Conservation (phyloP, 2,888 invertebrate genomes). For the Trissoscelio sp. region DNA sequence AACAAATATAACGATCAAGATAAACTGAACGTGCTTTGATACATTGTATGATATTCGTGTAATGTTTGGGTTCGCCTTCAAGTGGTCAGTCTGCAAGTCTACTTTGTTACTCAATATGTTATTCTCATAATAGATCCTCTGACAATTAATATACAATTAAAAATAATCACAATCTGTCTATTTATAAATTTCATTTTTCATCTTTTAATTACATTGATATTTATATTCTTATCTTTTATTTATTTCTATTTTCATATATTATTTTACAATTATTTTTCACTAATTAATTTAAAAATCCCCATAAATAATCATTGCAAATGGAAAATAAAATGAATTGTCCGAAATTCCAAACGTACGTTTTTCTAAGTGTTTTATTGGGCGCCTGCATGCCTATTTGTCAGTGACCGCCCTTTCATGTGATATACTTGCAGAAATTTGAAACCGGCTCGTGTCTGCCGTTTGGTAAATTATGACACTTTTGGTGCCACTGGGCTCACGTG, state of each 20-base stretch:
- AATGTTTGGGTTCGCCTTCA: constrained; percentile 31
- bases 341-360: constrained; percentile 9
- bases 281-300: too few species aligned
- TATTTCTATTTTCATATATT: too few species aligned
- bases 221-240: too few species aligned
- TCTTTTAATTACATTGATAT: too few species aligned
- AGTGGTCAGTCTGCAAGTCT: constrained; percentile 10
- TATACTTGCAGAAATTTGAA: constrained; percentile 58
- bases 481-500: constrained; percentile 38
- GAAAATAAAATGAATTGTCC: background rate
- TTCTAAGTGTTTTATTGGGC: constrained; percentile 48
- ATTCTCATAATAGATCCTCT: too few species aligned
- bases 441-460: constrained; percentile 52
- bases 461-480: constrained; percentile 46
- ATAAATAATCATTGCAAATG: too few species aligned
- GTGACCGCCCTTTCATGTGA: constrained; percentile 43
- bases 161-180: too few species aligned
- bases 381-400: constrained; percentile 49
- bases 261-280: too few species aligned
- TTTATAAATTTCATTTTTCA: too few species aligned
- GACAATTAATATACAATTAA: too few species aligned
- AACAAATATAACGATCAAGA: constrained; percentile 54
- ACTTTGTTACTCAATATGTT: constrained; percentile 35
- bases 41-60: constrained; percentile 36
- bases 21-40: constrained; percentile 54